Base-by-base conservation (phyloP, 2,797 vertebrate species). In the Apogon hyalosoma region DNA sequence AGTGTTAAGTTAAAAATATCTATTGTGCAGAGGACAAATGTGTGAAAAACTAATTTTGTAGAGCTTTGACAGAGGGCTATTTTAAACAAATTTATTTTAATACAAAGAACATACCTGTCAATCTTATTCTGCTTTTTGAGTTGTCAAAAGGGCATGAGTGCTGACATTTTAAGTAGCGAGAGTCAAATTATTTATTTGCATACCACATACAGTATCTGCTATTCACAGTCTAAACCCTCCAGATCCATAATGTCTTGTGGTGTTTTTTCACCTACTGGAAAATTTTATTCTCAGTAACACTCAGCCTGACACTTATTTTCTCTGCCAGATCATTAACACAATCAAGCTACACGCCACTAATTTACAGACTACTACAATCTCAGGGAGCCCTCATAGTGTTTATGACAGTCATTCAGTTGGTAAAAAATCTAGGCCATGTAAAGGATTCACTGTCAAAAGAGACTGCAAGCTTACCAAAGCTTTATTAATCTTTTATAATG, bases 261-360 rank as follows among this genome's bases (percentile, higher is more conserved):
- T 36, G 7, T 36, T 84, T 63, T 51, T 73, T 73, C 69, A 79
- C 73, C 71, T 68, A 79, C 42, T 69, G 74, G 54, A 87, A 75
- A 55, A 75, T 70, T 85, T 85, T 47, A 63, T 65, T 69, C 60
- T 77, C 70, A 86, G 75, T 69, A 63, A 65, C n/a, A 5, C 56
- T 76, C 56, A 49, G 55, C 42, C 63, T 71, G 69, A 68, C 53
- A 39, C 45, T 62, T 53, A 39, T 60, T 59, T 74, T 74, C 75
- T 70, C 75, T 82, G 77, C 81, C 85, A 85, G 77, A 85, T 87
- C 82, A 87, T 90, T 85, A 82, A 64, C 65, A 73, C 82, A 79
- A 79, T 86, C 77, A 51, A 79, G 74, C 76, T 67, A 70, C 63
- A 75, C 56, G 31, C 69, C 69, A 56, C 64, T 69, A 49, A 67